Conservation (phyloP, 2,113 vertebrate species). For the Xyrauchen texanus region DNA sequence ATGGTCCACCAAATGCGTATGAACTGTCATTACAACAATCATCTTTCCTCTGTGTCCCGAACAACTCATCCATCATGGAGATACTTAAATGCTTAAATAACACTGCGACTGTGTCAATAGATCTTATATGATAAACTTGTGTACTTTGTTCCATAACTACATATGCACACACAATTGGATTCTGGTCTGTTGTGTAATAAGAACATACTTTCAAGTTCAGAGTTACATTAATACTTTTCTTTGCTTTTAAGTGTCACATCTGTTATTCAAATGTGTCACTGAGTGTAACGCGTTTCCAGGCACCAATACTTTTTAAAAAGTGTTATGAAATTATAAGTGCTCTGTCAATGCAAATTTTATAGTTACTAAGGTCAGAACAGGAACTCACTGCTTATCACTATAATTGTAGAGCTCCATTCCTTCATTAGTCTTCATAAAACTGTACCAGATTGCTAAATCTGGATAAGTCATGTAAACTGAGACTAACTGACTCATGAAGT, state of each 20-base stretch:
- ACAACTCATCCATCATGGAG: too few species aligned
- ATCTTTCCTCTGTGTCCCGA: too few species aligned
- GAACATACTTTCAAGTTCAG: not conserved
- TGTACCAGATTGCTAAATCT: too few species aligned
- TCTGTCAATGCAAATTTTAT: too few species aligned
- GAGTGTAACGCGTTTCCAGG: not conserved
- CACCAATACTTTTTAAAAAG: not conserved
- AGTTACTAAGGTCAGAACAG: too few species aligned
- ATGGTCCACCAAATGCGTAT: too few species aligned
- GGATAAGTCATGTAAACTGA: too few species aligned
- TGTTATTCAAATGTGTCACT: not conserved
- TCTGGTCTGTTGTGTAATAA: not conserved
- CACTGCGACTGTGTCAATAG: not conserved
- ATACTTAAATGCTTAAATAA: not conserved
- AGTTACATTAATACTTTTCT: not conserved
- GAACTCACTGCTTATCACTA: too few species aligned
- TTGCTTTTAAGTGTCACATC: not conserved
- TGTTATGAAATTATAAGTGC: too few species aligned
- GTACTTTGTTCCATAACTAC: not conserved
- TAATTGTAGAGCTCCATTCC: too few species aligned
- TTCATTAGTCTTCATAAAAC: too few species aligned
- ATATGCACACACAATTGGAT: not conserved
- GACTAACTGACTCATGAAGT: not conserved
- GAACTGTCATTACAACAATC: too few species aligned
- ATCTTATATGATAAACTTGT: not conserved